Conservation (phyloP, 2,797 vertebrate species). For the Brotula barbata region DNA sequence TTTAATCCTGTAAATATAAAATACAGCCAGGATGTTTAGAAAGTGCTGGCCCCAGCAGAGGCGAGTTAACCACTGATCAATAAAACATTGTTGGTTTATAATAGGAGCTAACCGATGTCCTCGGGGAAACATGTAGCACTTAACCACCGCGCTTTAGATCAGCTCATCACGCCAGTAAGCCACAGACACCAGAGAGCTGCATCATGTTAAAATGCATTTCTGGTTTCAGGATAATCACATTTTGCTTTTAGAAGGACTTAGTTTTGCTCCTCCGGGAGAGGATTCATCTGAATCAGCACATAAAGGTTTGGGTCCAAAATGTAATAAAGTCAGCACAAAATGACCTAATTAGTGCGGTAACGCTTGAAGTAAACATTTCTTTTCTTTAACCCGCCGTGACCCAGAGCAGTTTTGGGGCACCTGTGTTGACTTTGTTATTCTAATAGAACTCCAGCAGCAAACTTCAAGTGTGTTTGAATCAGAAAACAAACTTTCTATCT, state of each 20-base stretch:
- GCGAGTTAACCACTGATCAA: conserved; percentile 62
- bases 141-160: conserved; percentile 57
- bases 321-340: conserved; percentile 20
- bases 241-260: conserved; percentile 27
- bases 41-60: conserved; percentile 44
- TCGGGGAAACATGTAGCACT: conserved; percentile 60
- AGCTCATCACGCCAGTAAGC: conserved; percentile 48
- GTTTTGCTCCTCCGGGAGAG: conserved; percentile 5
- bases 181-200: conserved; percentile 46
- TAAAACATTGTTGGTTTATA: conserved; percentile 61
- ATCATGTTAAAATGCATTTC: conserved; percentile 63
- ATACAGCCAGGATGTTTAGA: conserved; percentile 41
- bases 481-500: too few species aligned
- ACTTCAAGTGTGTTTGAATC: too few species aligned
- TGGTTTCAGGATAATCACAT: conserved; percentile 38
- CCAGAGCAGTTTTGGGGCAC: neutral
- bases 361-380: too few species aligned
- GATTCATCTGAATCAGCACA: conserved; percentile 17
- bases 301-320: conserved; percentile 29
- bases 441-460: too few species aligned
- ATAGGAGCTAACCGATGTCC: conserved; percentile 56
- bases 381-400: conserved; percentile 3
- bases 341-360: conserved; percentile 13
- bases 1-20: conserved; percentile 53
- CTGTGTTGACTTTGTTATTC: too few species aligned